phyloP scores from a whole-genome alignment of 2,888 invertebrate genomes.

The Mayetiola destructor region DNA sequence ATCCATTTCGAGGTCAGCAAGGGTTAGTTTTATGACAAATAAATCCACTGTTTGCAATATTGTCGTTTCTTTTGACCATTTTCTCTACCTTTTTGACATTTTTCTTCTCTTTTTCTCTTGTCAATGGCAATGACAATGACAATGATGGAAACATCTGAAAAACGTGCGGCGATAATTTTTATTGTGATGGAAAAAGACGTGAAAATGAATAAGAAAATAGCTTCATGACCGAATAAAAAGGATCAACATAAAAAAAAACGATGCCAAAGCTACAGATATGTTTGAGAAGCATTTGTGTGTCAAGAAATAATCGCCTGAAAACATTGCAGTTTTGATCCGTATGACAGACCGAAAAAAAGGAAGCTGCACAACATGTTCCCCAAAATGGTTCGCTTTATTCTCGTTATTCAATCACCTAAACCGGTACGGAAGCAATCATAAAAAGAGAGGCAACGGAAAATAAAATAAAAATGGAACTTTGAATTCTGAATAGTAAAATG shows the following conservation, averaged over 20 bases:
- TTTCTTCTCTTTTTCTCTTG: not conserved
- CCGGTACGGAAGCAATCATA: not conserved
- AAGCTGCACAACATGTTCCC: too few species aligned
- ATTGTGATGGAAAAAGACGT: slow-evolving; percentile 4
- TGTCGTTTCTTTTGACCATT: too few species aligned
- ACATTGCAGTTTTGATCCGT: not conserved
- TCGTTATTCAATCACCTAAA: not conserved
- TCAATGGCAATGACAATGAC: not conserved
- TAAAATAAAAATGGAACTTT: not conserved
- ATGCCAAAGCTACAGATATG: too few species aligned
- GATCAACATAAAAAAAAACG: not conserved
- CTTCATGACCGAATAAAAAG: not conserved
- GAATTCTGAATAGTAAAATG: not conserved
- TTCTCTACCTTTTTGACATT: not conserved
- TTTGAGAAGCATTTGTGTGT: not conserved
- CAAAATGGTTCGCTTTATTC: too few species aligned
- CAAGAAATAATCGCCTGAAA: not conserved
- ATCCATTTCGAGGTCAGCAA: too few species aligned
- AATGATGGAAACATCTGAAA: too few species aligned
- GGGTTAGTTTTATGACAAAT: too few species aligned
- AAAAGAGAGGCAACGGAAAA: too few species aligned
- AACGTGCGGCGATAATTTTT: not conserved
- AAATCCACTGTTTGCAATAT: too few species aligned
- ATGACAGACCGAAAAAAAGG: not conserved
- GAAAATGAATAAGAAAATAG: too few species aligned